A percentile compares a stretch with the other conserved stretches of the same genome.
Evolutionary conservation across 1,140 invertebrate genomes (phyloP).

Genomic region (Oncopeltus fasciatus): DNA sequence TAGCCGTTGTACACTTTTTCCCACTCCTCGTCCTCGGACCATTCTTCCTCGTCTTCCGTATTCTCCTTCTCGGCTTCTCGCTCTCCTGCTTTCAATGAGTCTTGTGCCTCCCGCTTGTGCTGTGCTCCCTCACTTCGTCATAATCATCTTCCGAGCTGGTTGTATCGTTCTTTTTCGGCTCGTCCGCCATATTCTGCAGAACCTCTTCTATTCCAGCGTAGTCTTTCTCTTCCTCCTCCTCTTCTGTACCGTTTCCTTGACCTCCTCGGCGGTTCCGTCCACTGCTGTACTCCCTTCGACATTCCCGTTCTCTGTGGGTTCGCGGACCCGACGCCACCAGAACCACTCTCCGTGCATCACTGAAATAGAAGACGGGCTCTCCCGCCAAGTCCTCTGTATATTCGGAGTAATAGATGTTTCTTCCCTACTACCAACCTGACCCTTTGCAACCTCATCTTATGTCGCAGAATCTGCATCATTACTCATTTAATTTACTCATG

Average conservation of each 20-base stretch:
- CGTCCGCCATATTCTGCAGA: background rate
- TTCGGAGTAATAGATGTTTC: background rate
- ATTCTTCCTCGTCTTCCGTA: background rate
- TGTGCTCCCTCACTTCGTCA: background rate
- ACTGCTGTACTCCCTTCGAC: background rate
- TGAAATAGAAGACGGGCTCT: background rate
- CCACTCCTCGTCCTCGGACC: background rate
- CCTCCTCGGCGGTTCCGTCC: background rate
- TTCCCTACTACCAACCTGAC: background rate
- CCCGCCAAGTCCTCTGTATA: background rate
- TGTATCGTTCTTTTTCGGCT: no score
- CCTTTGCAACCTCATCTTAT: background rate
- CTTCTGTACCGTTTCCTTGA: background rate
- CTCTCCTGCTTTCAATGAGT: background rate
- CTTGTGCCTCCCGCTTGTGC: no score
- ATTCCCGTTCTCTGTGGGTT: no score
- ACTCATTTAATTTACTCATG: no score
- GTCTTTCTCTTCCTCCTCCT: background rate
- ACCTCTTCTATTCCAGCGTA: background rate
- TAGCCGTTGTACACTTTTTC: no score
- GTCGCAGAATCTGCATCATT: no score
- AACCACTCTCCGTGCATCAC: background rate
- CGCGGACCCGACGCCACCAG: background rate
- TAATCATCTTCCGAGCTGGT: background rate
- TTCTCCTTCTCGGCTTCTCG: background rate